Percentiles rank a stretch among this genome's conserved stretches.
Evolutionary conservation across 2,888 invertebrate genomes (phyloP).

Genomic region (Acanthosepion esculentum): DNA sequence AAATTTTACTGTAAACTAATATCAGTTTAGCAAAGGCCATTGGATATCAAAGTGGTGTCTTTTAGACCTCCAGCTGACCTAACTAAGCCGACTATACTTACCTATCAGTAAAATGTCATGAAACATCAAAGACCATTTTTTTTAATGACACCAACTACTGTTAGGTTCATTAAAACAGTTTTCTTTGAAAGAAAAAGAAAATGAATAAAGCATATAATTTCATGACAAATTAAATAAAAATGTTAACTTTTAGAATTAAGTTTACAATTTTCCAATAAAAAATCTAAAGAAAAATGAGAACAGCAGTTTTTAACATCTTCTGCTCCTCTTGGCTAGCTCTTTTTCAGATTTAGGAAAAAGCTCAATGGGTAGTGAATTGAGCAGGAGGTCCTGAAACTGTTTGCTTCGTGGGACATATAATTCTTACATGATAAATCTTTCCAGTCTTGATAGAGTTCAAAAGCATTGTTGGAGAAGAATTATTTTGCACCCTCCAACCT

Average conservation of each 20-base stretch:
- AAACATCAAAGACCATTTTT: neutral
- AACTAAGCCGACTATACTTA: neutral
- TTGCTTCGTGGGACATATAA: too few relatives aligned
- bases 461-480: too few relatives aligned
- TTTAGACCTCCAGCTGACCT: neutral
- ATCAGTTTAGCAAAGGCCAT: neutral
- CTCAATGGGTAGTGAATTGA: too few relatives aligned
- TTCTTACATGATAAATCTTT: too few relatives aligned
- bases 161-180: neutral
- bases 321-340: too few relatives aligned
- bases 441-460: too few relatives aligned
- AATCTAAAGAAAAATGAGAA: neutral
- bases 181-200: neutral
- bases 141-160: neutral
- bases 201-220: neutral
- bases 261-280: neutral
- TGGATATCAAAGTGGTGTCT: neutral
- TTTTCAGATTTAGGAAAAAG: too few relatives aligned
- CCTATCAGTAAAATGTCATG: constrained; percentile 14
- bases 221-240: constrained; percentile 15
- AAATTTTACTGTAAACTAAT: constrained; percentile 33
- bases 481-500: too few relatives aligned
- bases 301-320: neutral
- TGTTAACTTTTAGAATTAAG: neutral
- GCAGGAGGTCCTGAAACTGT: too few relatives aligned